These are phyloP conservation scores for Hydropsyche tenuis DNA, from an alignment of 1,140 invertebrate genomes.

Conservation along the genomic window DNA sequence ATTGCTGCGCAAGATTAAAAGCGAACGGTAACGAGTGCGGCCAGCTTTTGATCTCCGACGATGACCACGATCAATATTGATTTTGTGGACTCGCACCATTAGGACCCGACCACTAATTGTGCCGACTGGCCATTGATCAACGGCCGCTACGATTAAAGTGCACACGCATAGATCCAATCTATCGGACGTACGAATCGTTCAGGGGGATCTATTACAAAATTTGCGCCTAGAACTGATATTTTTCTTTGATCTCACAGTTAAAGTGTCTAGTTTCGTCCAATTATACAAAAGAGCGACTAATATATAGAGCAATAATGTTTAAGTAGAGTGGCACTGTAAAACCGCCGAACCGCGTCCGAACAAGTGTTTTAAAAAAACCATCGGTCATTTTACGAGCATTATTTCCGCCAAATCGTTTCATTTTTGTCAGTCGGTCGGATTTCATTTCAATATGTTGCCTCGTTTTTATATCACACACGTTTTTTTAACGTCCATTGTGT, in stretches of 20 bases:
- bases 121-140: conserved; percentile 2
- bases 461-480: conserved; percentile 31
- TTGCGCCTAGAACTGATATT: too few relatives aligned
- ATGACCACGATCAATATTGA: conserved; percentile 32
- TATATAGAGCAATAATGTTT: background rate
- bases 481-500: conserved; percentile 35
- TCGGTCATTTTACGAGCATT: conserved; percentile 29
- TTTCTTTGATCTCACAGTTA: too few relatives aligned
- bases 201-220: too few relatives aligned
- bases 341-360: conserved; percentile 2
- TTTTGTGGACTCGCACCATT: conserved; percentile 21
- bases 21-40: conserved; percentile 37
- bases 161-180: too few relatives aligned
- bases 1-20: conserved; percentile 41
- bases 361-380: conserved; percentile 20
- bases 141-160: background rate
- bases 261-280: too few relatives aligned
- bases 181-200: too few relatives aligned
- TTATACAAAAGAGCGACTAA: too few relatives aligned
- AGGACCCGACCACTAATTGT: conserved; percentile 12
- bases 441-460: conserved; percentile 8
- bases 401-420: conserved; percentile 24
- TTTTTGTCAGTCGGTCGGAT: conserved; percentile 26
- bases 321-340: background rate
- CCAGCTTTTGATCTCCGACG: conserved; percentile 14